Conservation (phyloP, 2,113 vertebrate genomes). For the Salvelinus alpinus region DNA sequence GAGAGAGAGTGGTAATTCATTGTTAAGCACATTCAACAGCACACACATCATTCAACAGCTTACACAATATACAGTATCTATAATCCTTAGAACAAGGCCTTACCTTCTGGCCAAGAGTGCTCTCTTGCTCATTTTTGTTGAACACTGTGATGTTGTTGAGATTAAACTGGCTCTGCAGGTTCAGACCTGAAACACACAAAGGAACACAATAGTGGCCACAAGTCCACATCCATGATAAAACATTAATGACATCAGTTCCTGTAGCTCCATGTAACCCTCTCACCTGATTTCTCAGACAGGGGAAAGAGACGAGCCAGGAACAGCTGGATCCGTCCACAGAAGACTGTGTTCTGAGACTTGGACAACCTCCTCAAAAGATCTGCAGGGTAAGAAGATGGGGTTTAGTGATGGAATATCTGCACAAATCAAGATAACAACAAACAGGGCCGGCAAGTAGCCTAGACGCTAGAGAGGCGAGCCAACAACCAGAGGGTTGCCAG, state of each 20-base stretch:
- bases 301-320: constrained; percentile 96
- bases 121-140: constrained; percentile 97
- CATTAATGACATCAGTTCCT: not conserved
- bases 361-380: constrained; percentile 95
- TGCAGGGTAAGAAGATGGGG: constrained; percentile 48
- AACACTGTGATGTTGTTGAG: constrained; percentile 96
- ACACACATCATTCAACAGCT: not conserved
- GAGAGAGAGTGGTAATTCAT: not conserved
- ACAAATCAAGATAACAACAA: not conserved
- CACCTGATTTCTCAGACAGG: constrained; percentile 96
- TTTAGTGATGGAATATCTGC: not conserved
- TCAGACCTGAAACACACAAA: constrained; percentile 81
- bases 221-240: not conserved
- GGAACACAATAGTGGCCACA: not conserved
- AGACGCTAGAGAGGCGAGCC: too few species aligned
- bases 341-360: constrained; percentile 98
- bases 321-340: constrained; percentile 96
- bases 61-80: not conserved
- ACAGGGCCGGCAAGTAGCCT: not conserved
- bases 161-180: constrained; percentile 98
- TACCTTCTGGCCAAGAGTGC: constrained; percentile 94
- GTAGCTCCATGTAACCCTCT: constrained; percentile 17
- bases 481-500: too few species aligned
- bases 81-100: constrained; percentile 17
- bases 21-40: too few species aligned